A percentile compares a stretch with the other conserved stretches of the same genome.
Conservation (phyloP, 2,888 invertebrate species). For the Clitarchus hookeri region DNA sequence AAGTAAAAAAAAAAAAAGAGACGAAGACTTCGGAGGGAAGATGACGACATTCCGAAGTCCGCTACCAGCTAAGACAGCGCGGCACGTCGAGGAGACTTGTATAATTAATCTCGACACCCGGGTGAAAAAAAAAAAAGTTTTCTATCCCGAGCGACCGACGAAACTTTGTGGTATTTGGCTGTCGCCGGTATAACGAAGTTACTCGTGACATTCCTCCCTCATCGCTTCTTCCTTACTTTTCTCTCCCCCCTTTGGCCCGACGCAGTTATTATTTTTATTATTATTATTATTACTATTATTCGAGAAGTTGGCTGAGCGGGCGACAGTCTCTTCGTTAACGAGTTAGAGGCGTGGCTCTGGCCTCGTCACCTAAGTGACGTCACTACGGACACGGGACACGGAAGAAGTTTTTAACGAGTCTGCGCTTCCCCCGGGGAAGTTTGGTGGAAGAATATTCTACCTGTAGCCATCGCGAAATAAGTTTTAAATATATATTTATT, state of each 20-base stretch:
- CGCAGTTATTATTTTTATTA: background rate
- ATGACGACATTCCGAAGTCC: too few relatives aligned
- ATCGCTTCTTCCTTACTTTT: background rate
- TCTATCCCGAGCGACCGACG: background rate
- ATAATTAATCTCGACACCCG: background rate
- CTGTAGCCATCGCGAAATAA: too few relatives aligned
- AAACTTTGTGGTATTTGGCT: background rate
- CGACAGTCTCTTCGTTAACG: background rate
- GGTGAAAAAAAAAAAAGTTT: too few relatives aligned
- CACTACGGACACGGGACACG: background rate
- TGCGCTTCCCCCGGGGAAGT: too few relatives aligned
- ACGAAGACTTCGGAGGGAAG: too few relatives aligned
- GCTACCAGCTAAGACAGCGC: too few relatives aligned
- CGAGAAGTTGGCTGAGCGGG: background rate
- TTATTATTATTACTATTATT: background rate
- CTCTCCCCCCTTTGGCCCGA: background rate
- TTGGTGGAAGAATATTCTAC: too few relatives aligned
- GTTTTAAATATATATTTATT: too few relatives aligned
- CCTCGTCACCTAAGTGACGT: background rate
- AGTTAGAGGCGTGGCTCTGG: background rate
- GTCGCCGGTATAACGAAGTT: background rate
- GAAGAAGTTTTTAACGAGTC: background rate
- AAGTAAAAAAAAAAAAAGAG: background rate
- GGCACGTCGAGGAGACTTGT: background rate
- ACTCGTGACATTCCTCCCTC: background rate